Conservation (phyloP, 2,113 vertebrate genomes). For the Solenodon paradoxus region DNA sequence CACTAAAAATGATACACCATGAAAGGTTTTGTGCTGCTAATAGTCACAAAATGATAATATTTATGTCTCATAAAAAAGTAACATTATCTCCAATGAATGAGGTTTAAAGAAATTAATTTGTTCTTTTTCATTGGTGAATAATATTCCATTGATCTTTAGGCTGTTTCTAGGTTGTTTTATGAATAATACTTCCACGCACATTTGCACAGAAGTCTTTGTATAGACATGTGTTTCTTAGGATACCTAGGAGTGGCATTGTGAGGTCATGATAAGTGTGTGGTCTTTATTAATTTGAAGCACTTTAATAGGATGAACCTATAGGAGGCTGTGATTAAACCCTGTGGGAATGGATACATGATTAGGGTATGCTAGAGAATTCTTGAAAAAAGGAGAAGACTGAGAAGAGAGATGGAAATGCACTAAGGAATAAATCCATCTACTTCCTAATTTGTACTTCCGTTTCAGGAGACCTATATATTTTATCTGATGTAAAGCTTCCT, state of each 20-base stretch:
- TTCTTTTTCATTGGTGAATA: not conserved
- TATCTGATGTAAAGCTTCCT: not conserved
- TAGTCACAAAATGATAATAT: not conserved
- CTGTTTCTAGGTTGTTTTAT: conserved; percentile 19
- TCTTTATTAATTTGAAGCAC: conserved; percentile 38
- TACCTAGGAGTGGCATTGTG: not conserved
- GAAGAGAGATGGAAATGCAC: not conserved
- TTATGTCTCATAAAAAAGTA: not conserved
- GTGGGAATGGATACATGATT: not conserved
- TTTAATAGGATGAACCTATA: not conserved
- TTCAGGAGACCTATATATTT: conserved; percentile 16
- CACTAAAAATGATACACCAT: not conserved
- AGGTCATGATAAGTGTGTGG: not conserved
- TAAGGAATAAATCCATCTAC: not conserved
- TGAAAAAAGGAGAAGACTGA: not conserved
- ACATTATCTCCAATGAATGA: not conserved
- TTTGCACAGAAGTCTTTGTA: not conserved
- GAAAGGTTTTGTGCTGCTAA: not conserved
- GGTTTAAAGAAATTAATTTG: not conserved
- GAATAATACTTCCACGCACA: not conserved
- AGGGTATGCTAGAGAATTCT: not conserved
- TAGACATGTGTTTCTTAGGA: conserved; percentile 21
- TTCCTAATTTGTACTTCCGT: not conserved
- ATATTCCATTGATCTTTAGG: not conserved
- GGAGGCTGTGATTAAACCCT: not conserved